A percentile compares a stretch with the other conserved stretches of the same genome.
phyloP scores from a whole-genome alignment of 1,140 invertebrate genomes.

The Leptonema lineaticorne region DNA sequence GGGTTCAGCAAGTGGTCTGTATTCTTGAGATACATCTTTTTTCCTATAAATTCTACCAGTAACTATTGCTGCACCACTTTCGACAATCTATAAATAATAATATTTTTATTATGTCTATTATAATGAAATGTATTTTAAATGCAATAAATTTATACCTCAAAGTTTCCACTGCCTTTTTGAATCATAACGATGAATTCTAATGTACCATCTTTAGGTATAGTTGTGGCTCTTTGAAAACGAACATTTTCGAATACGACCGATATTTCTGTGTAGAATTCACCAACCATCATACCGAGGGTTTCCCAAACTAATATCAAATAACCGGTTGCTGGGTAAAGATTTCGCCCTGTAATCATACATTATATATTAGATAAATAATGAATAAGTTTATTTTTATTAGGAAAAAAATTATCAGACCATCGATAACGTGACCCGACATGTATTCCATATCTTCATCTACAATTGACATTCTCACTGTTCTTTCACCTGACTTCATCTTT shows the following conservation, averaged over 20 bases:
- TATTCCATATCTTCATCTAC: conserved; percentile 72
- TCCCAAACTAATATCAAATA: conserved; percentile 87
- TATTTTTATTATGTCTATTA: neutral
- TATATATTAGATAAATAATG: neutral
- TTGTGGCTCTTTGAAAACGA: conserved; percentile 79
- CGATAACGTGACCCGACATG: conserved; percentile 83
- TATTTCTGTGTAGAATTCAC: conserved; percentile 68
- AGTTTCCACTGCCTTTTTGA: conserved; percentile 78
- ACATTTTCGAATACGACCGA: conserved; percentile 87
- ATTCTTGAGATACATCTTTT: conserved; percentile 52
- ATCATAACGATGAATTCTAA: conserved; percentile 79
- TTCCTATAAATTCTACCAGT: conserved; percentile 66
- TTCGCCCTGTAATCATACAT: conserved; percentile 60
- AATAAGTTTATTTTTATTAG: neutral
- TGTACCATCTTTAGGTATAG: conserved; percentile 68
- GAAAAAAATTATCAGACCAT: conserved; percentile 58
- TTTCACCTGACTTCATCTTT: conserved; percentile 65
- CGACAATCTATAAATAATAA: conserved; percentile 61
- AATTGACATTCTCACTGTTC: conserved; percentile 62
- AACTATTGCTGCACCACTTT: conserved; percentile 75
- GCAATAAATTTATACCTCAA: conserved; percentile 62
- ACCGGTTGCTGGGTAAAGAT: conserved; percentile 87
- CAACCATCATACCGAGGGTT: conserved; percentile 76
- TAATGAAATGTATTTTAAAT: conserved; percentile 18
- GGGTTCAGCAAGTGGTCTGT: conserved; percentile 49